Evolutionary conservation across 2,888 invertebrate genomes (phyloP).

Genomic region (Agelastica alni): DNA sequence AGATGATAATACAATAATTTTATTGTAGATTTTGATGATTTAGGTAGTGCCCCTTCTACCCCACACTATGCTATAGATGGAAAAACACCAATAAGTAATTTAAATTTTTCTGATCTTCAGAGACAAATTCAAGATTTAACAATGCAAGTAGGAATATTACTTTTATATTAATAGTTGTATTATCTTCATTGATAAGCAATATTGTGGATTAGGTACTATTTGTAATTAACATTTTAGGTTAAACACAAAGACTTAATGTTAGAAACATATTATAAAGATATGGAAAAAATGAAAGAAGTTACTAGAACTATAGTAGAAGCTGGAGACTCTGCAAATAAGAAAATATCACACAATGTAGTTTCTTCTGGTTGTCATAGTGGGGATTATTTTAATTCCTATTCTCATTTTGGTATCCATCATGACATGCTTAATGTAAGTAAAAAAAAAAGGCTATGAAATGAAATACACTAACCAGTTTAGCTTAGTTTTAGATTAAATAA

Average conservation of each 20-base stretch:
- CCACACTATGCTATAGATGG: slow-evolving; percentile 57
- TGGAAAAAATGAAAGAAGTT: slow-evolving; percentile 64
- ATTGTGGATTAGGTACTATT: no score
- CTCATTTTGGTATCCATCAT: slow-evolving; percentile 90
- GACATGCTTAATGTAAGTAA: slow-evolving; percentile 85
- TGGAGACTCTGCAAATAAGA: slow-evolving; percentile 41
- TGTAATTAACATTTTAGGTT: slow-evolving; percentile 59
- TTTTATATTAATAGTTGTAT: no score
- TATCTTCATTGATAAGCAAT: slow-evolving; percentile 4
- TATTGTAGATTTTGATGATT: slow-evolving; percentile 59
- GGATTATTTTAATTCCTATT: slow-evolving; percentile 85
- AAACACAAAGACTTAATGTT: slow-evolving; percentile 65
- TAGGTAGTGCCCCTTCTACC: slow-evolving; percentile 56
- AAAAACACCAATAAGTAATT: slow-evolving; percentile 55
- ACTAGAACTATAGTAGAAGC: slow-evolving; percentile 62
- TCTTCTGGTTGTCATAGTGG: slow-evolving; percentile 62
- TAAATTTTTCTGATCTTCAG: slow-evolving; percentile 54
- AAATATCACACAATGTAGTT: slow-evolving; percentile 49
- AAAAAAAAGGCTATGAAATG: no score
- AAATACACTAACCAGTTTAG: no score
- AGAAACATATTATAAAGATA: slow-evolving; percentile 65
- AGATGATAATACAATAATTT: no score
- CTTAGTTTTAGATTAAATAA: no score
- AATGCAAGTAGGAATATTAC: slow-evolving; percentile 47
- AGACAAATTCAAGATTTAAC: slow-evolving; percentile 53